Conservation (phyloP, 2,797 vertebrate genomes). For the Propithecus perrieri region DNA sequence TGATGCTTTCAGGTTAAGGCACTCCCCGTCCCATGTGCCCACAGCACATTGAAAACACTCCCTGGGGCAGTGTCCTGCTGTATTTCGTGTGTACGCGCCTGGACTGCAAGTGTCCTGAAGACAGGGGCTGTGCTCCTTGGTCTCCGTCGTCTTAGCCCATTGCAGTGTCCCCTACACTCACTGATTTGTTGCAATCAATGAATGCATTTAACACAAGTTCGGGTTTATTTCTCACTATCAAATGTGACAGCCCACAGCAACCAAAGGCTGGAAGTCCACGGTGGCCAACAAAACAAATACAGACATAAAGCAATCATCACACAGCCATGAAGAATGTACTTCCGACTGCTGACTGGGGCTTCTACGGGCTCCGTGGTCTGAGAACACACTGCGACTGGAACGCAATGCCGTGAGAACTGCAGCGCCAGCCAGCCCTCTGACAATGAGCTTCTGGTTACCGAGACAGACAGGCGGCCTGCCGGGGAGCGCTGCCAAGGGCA, state of each 20-base stretch:
- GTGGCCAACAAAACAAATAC: not conserved
- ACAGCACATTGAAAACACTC: not conserved
- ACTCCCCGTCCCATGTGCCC: not conserved
- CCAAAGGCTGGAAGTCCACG: not conserved
- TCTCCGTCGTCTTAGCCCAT: not conserved
- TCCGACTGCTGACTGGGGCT: not conserved
- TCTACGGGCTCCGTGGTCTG: not conserved
- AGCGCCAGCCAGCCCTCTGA: not conserved
- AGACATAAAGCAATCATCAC: not conserved
- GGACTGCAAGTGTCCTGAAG: not conserved
- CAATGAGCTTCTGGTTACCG: not conserved
- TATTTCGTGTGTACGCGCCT: rapidly evolving
- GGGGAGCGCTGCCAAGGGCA: not conserved
- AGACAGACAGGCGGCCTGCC: not conserved
- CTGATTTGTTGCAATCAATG: not conserved
- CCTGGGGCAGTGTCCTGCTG: rapidly evolving
- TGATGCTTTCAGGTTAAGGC: not conserved
- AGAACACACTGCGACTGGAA: not conserved
- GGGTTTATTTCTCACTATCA: not conserved
- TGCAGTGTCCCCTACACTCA: not conserved
- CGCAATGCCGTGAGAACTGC: not conserved
- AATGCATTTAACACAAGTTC: not conserved
- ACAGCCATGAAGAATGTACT: not conserved
- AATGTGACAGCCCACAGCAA: not conserved
- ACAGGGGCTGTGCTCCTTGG: too few relatives aligned